phyloP scores from a whole-genome alignment of 2,113 vertebrate species.

The Podarcis muralis region DNA sequence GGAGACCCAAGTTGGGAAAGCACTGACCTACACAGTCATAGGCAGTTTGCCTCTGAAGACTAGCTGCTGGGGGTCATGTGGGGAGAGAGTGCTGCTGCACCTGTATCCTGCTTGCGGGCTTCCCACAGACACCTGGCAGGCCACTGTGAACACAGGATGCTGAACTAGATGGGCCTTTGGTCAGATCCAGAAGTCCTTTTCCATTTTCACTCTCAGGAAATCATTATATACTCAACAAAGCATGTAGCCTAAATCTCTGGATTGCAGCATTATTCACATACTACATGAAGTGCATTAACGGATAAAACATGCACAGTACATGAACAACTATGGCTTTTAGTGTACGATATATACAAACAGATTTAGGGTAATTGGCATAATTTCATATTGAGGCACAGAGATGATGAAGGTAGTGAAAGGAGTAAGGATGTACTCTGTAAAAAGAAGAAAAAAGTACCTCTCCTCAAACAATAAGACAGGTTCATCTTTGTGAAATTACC shows the following conservation, averaged over 20 bases:
- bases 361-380: neutral
- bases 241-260: fast-evolving
- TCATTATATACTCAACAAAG: fast-evolving
- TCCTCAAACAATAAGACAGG: neutral
- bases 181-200: neutral
- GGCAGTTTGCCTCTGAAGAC: no score
- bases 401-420: neutral
- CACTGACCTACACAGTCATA: no score
- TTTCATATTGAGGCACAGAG: neutral
- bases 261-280: neutral
- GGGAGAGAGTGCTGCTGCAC: no score
- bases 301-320: neutral
- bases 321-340: conserved; percentile 12
- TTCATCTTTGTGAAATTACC: neutral
- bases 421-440: neutral
- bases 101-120: no score
- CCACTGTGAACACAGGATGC: no score
- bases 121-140: no score
- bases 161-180: no score
- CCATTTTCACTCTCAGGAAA: neutral
- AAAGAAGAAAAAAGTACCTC: neutral
- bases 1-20: no score
- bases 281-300: fast-evolving
- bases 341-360: no score
- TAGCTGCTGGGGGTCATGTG: no score